Percentiles rank a stretch among this genome's conserved stretches.
These are phyloP conservation scores for Amphipyra berbera DNA, from an alignment of 2,888 invertebrate species.

Conservation along the genomic window DNA sequence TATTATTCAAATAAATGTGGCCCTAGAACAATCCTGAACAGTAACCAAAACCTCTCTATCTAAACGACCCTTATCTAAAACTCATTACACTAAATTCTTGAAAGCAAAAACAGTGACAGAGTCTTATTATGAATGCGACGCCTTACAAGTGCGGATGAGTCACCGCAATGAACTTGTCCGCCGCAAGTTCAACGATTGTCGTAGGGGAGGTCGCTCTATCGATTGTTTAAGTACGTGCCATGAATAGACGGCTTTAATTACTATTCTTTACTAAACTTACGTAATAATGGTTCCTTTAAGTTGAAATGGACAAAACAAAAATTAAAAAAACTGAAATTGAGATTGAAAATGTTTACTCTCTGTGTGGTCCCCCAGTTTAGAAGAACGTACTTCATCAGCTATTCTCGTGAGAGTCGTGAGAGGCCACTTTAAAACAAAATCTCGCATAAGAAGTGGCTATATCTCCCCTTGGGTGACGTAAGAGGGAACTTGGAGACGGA, in stretches of 20 bases:
- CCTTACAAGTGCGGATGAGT: conserved; percentile 51
- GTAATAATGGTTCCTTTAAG: background rate
- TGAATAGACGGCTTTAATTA: conserved; percentile 49
- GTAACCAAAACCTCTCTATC: background rate
- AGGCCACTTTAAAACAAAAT: conserved; percentile 31
- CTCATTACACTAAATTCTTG: conserved; percentile 5
- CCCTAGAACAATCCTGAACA: background rate
- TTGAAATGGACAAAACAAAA: background rate
- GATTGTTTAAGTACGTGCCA: conserved; percentile 44
- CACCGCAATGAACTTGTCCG: conserved; percentile 50
- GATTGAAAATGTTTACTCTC: background rate
- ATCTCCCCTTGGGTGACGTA: conserved; percentile 24
- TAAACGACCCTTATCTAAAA: conserved; percentile 16
- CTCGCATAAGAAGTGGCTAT: conserved; percentile 9
- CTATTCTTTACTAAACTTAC: conserved; percentile 7
- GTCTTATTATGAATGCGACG: conserved; percentile 40
- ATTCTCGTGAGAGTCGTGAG: conserved; percentile 25
- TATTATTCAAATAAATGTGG: background rate
- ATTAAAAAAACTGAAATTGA: background rate
- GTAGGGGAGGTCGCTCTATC: conserved; percentile 43
- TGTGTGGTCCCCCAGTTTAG: conserved; percentile 11
- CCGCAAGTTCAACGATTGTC: conserved; percentile 52
- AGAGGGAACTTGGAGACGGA: conserved; percentile 2
- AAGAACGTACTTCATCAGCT: conserved; percentile 30
- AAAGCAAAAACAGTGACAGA: conserved; percentile 1